These are phyloP conservation scores for Drosophila rhopaloa DNA, from an alignment of 1,140 invertebrate genomes.

Conservation along the genomic window DNA sequence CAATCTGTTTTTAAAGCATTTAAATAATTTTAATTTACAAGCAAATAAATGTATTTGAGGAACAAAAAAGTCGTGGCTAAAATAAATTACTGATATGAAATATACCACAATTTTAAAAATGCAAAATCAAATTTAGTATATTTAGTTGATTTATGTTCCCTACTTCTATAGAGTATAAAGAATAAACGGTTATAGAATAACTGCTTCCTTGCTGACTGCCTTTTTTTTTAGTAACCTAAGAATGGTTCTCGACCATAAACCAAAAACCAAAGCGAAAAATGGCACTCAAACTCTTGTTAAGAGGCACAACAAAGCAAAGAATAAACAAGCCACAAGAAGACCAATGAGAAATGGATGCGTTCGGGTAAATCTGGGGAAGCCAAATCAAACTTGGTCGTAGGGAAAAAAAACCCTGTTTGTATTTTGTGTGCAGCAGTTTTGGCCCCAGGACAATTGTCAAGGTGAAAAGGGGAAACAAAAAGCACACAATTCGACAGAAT, in stretches of 20 bases:
- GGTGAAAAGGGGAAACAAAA: constrained; percentile 45
- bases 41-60: background rate
- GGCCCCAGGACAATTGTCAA: constrained; percentile 57
- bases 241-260: constrained; percentile 50
- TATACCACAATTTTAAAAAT: background rate
- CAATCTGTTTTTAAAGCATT: too few relatives aligned
- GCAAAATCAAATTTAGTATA: background rate
- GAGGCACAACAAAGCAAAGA: constrained; percentile 26
- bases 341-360: constrained; percentile 58
- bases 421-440: constrained; percentile 52
- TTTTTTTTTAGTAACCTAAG: constrained; percentile 60
- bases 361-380: constrained; percentile 21
- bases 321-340: constrained; percentile 13
- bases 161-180: constrained; percentile 7
- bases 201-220: constrained; percentile 38
- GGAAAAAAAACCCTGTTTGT: constrained; percentile 41
- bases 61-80: background rate
- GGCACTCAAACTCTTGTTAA: constrained; percentile 44
- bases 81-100: background rate
- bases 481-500: constrained; percentile 60
- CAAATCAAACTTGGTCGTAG: constrained; percentile 43
- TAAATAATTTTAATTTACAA: too few relatives aligned
- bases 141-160: background rate
- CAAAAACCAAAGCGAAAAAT: constrained; percentile 49
- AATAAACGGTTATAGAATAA: constrained; percentile 36